Evolutionary conservation across 2,113 vertebrate species (phyloP), one percentile per base, ranked within the genome.

Genomic region (Puffinus mauretanicus): DNA sequence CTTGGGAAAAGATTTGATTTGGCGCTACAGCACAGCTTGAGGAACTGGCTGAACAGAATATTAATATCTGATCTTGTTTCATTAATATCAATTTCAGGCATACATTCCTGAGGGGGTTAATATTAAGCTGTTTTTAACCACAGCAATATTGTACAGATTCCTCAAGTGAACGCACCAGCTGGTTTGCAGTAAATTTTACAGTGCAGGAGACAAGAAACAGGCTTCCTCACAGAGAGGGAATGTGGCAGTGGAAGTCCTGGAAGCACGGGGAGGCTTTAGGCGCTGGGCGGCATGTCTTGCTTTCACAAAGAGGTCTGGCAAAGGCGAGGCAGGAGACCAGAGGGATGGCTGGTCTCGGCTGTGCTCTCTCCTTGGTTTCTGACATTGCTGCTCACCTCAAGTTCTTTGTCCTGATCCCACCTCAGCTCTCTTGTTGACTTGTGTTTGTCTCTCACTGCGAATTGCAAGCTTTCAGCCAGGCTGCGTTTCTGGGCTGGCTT

Each of bases 61-160:
- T 87, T 97, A 96, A 91, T 95, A 94, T 90, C 79, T 93, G 82
- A 86, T 96, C 87, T 93, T 88, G 51, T 94, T 97, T 90, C 75
- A 80, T 97, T 96, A 93, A 75, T 96, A 94, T 92, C 91, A 91
- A 11, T 96, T 96, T 96, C 88, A 93, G 90, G 51, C 83, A 5
- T 71, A 27, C 94, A 86, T 97, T 97, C 95, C 86, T 40, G 67
- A 75, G 91, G 66, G 90, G 29, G 77, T 87, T 96, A 97, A 82
- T 78, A 94, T 88, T 95, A 95, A 96, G 87, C 73, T 91, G 88
- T 32, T 96, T 94, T 97, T 96, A 96, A 95, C 95, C 49, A 4
- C 61, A 93, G 81, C 78, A 76, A 42, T 92, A 76, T 86, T 93
- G 90, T 93, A 64, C 88, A 67, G 91, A 95, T 95, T 94, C 82